Percentiles rank a stretch among this genome's conserved stretches.
These are phyloP conservation scores for Kuschelorhynchus macadamiae DNA, from an alignment of 2,888 invertebrate genomes.

Conservation along the genomic window DNA sequence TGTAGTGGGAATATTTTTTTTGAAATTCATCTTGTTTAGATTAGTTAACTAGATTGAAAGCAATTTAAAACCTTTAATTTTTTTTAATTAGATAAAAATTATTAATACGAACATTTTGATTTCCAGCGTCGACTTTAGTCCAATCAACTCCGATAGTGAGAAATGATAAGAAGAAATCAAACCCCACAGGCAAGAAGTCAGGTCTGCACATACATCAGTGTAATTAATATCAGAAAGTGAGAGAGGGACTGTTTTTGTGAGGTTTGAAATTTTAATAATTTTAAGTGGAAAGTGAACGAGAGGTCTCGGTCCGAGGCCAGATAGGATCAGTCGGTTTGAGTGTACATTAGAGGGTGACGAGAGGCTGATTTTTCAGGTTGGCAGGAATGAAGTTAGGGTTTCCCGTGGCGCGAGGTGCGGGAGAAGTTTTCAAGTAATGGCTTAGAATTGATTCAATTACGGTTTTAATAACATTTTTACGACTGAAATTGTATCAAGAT, in stretches of 20 bases:
- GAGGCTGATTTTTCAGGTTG: slow-evolving; percentile 43
- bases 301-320: slow-evolving; percentile 8
- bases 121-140: slow-evolving; percentile 45
- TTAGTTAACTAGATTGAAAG: too few species aligned
- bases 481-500: too few species aligned
- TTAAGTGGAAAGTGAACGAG: slow-evolving; percentile 30
- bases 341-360: slow-evolving; percentile 19
- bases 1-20: too few species aligned
- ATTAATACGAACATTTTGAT: not conserved
- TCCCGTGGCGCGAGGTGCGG: not conserved
- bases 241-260: slow-evolving; percentile 49
- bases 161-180: slow-evolving; percentile 53
- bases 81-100: too few species aligned
- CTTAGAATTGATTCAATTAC: too few species aligned
- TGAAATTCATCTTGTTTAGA: too few species aligned
- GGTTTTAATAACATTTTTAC: too few species aligned
- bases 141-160: slow-evolving; percentile 48
- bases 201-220: slow-evolving; percentile 34
- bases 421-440: not conserved
- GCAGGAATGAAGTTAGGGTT: slow-evolving; percentile 14
- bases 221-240: slow-evolving; percentile 23
- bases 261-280: slow-evolving; percentile 30
- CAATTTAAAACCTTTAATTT: too few species aligned
- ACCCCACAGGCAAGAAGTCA: slow-evolving; percentile 15
- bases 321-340: slow-evolving; percentile 8